Evolutionary conservation across 2,113 vertebrate species (phyloP), one percentile per base, ranked within the genome.

Genomic region (Chionodraco myersi): DNA sequence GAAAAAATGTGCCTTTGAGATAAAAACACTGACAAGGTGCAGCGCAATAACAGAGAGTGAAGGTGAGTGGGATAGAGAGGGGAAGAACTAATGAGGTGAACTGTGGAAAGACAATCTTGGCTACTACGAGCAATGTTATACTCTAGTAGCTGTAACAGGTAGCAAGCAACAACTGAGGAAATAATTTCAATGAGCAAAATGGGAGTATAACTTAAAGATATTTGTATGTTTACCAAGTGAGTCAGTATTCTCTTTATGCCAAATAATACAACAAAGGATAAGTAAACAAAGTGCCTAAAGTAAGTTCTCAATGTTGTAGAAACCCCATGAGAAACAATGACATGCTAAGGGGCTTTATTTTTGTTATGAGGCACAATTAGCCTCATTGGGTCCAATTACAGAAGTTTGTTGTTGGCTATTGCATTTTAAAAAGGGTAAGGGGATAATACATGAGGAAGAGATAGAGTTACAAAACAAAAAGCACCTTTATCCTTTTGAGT

Each of bases 361-460:
- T 63, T 45, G 23, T 80, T 48, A 45, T 5, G n/a, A 51, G 26
- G n/a, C 16, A 44, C 26, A 45, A 15, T 15, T 30, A 30, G 79
- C 18, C 51, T 83, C 58, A 47, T 23, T 62, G 61, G 58, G 63
- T 84, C 80, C 53, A 81, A 87, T 80, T 80, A 85, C 12, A 73
- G 44, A 75, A 59, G 44, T 13, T 15, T 44, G 10, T 47, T 75
- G 23, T 23, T 34, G 0, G 14, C 15, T 59, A 18, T 1, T 59
- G 64, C 30, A 18, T 21, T 48, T 23, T 44, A 64, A 8, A 62
- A 65, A 41, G n/a, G 10, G 15, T 52, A 49, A 73, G 75, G 16
- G 16, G 36, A 62, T 53, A 62, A 48, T 9, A 82, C 73, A 76
- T 10, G 23, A 53, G 53, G 10, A 11, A 52, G 6, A 23, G 7